Conservation (phyloP, 2,888 invertebrate genomes). For the Troides aeacus region DNA sequence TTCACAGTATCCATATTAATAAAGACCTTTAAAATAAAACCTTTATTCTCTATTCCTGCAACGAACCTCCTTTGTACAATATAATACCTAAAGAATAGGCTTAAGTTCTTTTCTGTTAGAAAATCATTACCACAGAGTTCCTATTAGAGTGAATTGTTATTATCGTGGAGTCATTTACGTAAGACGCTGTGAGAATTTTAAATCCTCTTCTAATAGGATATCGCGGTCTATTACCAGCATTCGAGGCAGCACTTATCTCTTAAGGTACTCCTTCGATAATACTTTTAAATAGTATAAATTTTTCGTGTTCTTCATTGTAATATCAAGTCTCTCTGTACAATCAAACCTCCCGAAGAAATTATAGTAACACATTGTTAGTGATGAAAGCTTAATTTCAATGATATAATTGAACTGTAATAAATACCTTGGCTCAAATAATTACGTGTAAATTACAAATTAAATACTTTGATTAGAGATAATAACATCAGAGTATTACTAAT, state of each 20-base stretch:
- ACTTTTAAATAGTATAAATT: background rate
- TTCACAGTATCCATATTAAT: too few species aligned
- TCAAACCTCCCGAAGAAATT: too few species aligned
- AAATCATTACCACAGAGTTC: constrained; percentile 10
- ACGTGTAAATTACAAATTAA: too few species aligned
- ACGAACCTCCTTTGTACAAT: background rate
- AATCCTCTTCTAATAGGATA: constrained; percentile 13
- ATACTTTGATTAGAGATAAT: too few species aligned
- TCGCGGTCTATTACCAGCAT: constrained; percentile 4
- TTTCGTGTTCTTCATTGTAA: too few species aligned
- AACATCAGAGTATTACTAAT: too few species aligned
- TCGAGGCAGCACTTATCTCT: background rate
- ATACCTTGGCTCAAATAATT: too few species aligned
- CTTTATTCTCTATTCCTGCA: background rate
- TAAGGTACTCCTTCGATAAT: background rate
- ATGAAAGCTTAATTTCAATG: too few species aligned
- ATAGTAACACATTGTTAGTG: too few species aligned
- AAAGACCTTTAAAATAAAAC: background rate
- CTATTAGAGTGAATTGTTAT: constrained; percentile 15
- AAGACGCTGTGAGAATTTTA: constrained; percentile 17
- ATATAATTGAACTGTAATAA: too few species aligned
- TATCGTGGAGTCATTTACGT: constrained; percentile 10
- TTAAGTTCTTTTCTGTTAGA: background rate
- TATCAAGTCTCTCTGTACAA: too few species aligned
- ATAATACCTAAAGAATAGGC: background rate